Evolutionary conservation across 2,113 vertebrate species (phyloP).

Genomic region (Amphiprion percula): DNA sequence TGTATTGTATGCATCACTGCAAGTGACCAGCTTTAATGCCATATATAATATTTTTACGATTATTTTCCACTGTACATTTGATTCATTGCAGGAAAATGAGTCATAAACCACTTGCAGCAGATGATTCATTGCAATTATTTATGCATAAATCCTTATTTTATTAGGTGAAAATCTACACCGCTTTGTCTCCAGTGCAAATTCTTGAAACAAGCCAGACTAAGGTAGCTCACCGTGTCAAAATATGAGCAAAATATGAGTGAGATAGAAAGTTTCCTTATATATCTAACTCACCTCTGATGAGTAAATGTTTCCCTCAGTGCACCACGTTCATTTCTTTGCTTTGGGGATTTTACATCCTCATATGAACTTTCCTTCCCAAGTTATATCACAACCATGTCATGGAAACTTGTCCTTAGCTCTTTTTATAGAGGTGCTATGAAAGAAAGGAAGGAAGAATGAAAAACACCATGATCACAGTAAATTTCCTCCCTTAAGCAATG

Average conservation of each 20-base stretch:
- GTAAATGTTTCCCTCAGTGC: slow-evolving; percentile 33
- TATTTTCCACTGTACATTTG: not conserved
- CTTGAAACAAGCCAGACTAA: not conserved
- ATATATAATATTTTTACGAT: not conserved
- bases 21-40: not conserved
- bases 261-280: not conserved
- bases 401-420: slow-evolving; percentile 57
- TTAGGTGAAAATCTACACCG: not conserved
- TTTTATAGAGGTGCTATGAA: slow-evolving; percentile 52
- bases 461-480: slow-evolving; percentile 33
- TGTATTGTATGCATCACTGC: no score
- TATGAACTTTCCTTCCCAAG: slow-evolving; percentile 52
- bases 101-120: not conserved
- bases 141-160: not conserved
- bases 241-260: not conserved
- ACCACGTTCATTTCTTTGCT: slow-evolving; percentile 23
- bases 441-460: slow-evolving; percentile 41
- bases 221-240: not conserved
- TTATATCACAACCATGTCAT: slow-evolving; percentile 57
- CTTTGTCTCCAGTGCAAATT: no score
- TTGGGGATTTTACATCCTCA: slow-evolving; percentile 36
- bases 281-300: slow-evolving; percentile 4
- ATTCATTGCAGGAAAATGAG: not conserved
- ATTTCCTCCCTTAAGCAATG: slow-evolving; percentile 22
- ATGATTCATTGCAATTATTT: not conserved